Evolutionary conservation across 1,140 invertebrate genomes (phyloP).

Genomic region (Ridgeia piscesae): DNA sequence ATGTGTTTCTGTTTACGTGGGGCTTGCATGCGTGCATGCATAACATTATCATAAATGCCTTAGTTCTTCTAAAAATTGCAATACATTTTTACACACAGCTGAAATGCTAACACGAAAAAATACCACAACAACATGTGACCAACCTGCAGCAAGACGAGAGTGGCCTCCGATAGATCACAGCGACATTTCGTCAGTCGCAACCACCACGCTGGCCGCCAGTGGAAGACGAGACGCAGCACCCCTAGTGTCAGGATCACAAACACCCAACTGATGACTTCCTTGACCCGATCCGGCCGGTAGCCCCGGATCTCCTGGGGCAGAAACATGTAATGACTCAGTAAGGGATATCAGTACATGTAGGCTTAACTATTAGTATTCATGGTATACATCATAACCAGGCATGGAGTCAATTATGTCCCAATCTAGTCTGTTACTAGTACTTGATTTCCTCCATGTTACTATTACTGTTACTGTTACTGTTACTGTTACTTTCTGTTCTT

Average conservation of each 20-base stretch:
- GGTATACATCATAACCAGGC: background rate
- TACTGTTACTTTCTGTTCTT: too few relatives aligned
- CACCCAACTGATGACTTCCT: slow-evolving; percentile 65
- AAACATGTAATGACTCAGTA: background rate
- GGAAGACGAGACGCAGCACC: slow-evolving; percentile 75
- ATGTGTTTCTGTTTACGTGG: too few relatives aligned
- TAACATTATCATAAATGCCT: too few relatives aligned
- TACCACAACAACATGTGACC: slow-evolving; percentile 42
- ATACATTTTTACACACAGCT: too few relatives aligned
- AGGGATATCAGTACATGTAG: too few relatives aligned
- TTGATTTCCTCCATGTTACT: too few relatives aligned
- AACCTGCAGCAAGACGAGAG: slow-evolving; percentile 77
- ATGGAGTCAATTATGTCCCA: too few relatives aligned
- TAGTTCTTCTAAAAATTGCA: too few relatives aligned
- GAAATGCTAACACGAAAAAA: too few relatives aligned
- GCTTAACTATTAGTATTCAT: background rate
- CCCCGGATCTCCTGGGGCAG: slow-evolving; percentile 66
- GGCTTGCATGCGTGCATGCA: too few relatives aligned
- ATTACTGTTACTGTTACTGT: too few relatives aligned
- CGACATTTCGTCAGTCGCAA: slow-evolving; percentile 72
- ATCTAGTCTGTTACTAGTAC: too few relatives aligned
- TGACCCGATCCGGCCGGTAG: slow-evolving; percentile 62
- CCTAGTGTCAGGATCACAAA: slow-evolving; percentile 71
- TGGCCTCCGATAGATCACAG: slow-evolving; percentile 72
- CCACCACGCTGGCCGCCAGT: slow-evolving; percentile 82